A percentile compares a stretch with the other conserved stretches of the same genome.
These are phyloP conservation scores for Indri indri DNA, from an alignment of 2,113 vertebrate genomes.

Conservation along the genomic window DNA sequence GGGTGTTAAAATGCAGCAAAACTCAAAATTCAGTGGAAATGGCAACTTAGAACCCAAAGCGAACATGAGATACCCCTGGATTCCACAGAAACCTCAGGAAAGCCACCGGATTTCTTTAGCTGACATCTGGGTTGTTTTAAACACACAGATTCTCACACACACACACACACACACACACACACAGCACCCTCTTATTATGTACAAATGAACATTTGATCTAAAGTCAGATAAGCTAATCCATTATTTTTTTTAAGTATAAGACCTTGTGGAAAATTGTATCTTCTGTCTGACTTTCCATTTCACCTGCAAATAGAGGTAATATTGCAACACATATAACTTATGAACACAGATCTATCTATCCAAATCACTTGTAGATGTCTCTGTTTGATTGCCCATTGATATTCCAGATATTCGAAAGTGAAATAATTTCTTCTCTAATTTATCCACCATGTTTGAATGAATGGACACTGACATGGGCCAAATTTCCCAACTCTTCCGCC, in stretches of 20 bases:
- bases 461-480: not conserved
- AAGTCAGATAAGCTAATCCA: not conserved
- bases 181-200: not conserved
- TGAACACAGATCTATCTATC: not conserved
- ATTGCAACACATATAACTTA: not conserved
- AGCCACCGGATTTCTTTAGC: not conserved
- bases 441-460: not conserved
- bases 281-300: not conserved
- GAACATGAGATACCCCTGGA: not conserved
- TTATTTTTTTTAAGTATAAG: not conserved
- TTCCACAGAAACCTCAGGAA: not conserved
- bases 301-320: not conserved
- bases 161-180: not conserved
- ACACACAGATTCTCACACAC: not conserved
- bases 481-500: not conserved
- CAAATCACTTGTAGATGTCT: not conserved
- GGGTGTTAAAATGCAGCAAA: not conserved
- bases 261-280: not conserved
- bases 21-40: not conserved
- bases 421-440: not conserved
- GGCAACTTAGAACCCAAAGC: not conserved
- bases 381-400: not conserved
- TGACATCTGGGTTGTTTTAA: not conserved
- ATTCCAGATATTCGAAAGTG: not conserved
- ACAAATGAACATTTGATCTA: not conserved